Evolutionary conservation across 2,888 invertebrate species (phyloP), one percentile per base, ranked within the genome.

Genomic region (Archips crataeganus): DNA sequence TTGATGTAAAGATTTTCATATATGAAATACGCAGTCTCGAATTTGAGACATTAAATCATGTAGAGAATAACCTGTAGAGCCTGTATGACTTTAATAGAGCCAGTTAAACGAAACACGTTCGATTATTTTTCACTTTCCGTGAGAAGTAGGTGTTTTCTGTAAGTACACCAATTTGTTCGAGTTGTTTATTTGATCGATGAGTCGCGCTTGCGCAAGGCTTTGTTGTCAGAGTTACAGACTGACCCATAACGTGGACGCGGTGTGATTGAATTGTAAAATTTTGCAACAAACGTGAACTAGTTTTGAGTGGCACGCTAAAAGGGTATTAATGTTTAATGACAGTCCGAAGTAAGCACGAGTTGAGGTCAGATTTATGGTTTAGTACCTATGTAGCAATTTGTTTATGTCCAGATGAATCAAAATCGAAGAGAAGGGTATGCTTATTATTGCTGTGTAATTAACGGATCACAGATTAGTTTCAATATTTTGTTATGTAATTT

Each of bases 221-320:
- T 77, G 76, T 79, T 79, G 78, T 77, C 77, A 75, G 74, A 73
- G 61, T 71, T 70, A 62, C 65, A 65, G 71, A 51, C 75, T 79
- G 79, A 81, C 80, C 79, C 75, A 70, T 75, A 77, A 77, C 78
- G 77, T 76, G 71, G 75, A 75, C 78, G 65, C 76, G 70, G 73
- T 76, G 68, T 75, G 77, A 79, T 79, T 76, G 78, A 80, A 79
- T 78, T 61, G 60, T 72, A 60, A 59, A 68, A 70, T 59, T 70
- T 67, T 42, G 65, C 59, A 75, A 69, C 62, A 42, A 62, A 67
- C 59, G 60, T 74, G 67, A 74, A 54, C 70, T 63, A 71, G 63
- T 75, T 69, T 73, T 63, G 59, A 69, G 65, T 62, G 51, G 62
- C 67, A 62, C 63, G 32, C 49, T 64, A 47, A 73, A 68, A 73